Evolutionary conservation across 2,888 invertebrate species (phyloP), one percentile per base, ranked within the genome.

Genomic region (Podotricha telesiphe): DNA sequence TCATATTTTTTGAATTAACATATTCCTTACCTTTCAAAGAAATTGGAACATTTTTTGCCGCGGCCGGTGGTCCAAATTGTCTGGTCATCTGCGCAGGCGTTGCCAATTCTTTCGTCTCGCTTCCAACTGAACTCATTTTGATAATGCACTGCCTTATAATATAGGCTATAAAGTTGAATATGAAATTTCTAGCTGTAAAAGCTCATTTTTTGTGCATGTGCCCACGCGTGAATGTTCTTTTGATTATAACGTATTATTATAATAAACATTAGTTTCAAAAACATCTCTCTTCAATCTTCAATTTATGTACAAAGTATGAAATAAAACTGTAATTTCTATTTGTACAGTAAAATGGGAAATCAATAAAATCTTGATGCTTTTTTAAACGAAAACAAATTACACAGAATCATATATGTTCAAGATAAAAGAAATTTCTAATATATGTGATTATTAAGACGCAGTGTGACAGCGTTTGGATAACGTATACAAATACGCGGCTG

Each of bases 91-190:
- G 70, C 66, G 74, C 75, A 70, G 50, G 68, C 73, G 73, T 75
- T 72, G 65, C 77, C 65, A 78, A 78, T 77, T 71, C 70, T 34
- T 78, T 75, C 67, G 78, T 74, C 55, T 59, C 74, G 74, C 74
- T 65, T 59, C 28, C n/a, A 17, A 45, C 62, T 65, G 22, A 55
- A 34, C 28, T 58, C 7, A 67, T 50, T 70, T 58, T 50, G 51
- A 47, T 40, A 3, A 42, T 17, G 28, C 37, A 56, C 42, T 40
- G 55, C 55, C 47, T 69, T 73, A 70, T 68, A 50, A 22, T 28
- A 51, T 59, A 42, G 19, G 19, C 0, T 20, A 42, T 28, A 28
- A 67, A 28, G 7, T 19, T 42, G 28, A 42, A 17, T 22, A 2
- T n/a, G 20, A 20, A 28, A 13, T 22, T 50, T n/a, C 0, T 10